These are phyloP conservation scores for Chamaetylas fuelleborni DNA, from an alignment of 2,113 vertebrate species.

Conservation along the genomic window DNA sequence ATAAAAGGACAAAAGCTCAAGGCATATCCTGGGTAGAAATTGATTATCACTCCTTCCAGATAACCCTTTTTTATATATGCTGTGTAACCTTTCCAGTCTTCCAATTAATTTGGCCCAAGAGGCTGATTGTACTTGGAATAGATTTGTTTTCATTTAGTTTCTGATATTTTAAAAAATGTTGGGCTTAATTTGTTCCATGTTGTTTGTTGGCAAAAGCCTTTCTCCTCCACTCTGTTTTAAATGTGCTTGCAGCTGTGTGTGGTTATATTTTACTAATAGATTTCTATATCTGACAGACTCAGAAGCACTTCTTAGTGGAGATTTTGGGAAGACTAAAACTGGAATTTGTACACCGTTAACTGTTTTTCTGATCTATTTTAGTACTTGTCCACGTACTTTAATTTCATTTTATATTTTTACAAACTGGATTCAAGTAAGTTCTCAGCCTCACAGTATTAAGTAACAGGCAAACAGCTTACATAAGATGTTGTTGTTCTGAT, in stretches of 20 bases:
- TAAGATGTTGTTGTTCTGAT: neutral
- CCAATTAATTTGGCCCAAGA: neutral
- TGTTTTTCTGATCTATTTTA: neutral
- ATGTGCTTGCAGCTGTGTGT: neutral
- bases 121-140: neutral
- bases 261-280: neutral
- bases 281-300: neutral
- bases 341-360: neutral
- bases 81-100: neutral
- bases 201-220: neutral
- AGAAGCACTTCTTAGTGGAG: neutral
- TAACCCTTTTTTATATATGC: neutral
- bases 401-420: neutral
- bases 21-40: neutral
- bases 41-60: neutral
- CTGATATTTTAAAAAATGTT: neutral
- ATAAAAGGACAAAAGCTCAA: neutral
- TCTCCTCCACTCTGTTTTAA: neutral
- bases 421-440: neutral
- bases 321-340: neutral
- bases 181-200: neutral
- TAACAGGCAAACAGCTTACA: neutral
- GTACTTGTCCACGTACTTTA: neutral
- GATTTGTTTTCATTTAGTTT: neutral
- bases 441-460: neutral